Percentiles rank a stretch among this genome's conserved stretches.
phyloP scores from a whole-genome alignment of 1,140 invertebrate genomes.

The Nomia melanderi region DNA sequence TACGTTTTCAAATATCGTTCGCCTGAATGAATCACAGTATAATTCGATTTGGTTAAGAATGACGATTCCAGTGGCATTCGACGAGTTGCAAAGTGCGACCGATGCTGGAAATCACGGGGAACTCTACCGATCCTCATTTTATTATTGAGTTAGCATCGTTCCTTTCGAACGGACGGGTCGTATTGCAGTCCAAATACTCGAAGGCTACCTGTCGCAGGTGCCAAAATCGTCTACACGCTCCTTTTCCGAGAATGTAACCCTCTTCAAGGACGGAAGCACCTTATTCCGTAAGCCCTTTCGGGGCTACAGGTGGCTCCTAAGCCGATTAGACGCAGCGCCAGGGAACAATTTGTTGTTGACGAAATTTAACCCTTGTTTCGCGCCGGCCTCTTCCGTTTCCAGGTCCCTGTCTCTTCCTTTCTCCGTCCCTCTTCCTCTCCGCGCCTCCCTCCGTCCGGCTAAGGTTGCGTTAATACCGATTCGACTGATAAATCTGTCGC shows the following conservation, averaged over 20 bases:
- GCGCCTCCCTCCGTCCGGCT: too few species aligned
- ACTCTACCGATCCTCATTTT: background rate
- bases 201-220: constrained; percentile 47
- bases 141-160: background rate
- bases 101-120: background rate
- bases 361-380: constrained; percentile 65
- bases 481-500: constrained; percentile 11
- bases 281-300: constrained; percentile 40
- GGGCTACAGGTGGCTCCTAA: constrained; percentile 67
- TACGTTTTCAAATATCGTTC: too few species aligned
- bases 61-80: too few species aligned
- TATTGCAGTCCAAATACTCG: constrained; percentile 37
- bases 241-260: constrained; percentile 33
- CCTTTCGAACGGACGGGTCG: background rate
- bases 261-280: constrained; percentile 39
- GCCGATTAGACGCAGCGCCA: constrained; percentile 66
- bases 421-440: too few species aligned
- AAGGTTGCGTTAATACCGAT: background rate
- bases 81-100: too few species aligned
- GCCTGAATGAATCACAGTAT: too few species aligned
- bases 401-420: too few species aligned
- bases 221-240: constrained; percentile 33
- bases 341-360: constrained; percentile 66
- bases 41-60: too few species aligned
- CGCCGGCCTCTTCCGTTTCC: background rate